These are phyloP conservation scores for Platygyra sinensis DNA, from an alignment of 64 coral and sea anemone species.

Conservation along the genomic window DNA sequence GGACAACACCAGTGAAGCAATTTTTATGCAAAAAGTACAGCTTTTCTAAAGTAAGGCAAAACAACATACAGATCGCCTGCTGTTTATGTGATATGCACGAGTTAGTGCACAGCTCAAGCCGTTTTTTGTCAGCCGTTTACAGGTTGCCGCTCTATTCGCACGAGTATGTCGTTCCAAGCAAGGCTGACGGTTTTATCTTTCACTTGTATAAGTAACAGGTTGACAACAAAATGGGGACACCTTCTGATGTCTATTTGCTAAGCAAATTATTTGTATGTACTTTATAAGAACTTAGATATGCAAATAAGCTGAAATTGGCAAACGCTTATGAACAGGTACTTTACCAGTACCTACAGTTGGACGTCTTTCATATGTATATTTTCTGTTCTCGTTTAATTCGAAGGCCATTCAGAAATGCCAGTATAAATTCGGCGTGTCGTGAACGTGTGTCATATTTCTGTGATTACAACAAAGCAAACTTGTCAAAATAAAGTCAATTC, in stretches of 20 bases:
- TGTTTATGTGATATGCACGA: not conserved
- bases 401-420: not conserved
- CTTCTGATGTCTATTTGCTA: no score
- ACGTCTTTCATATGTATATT: not conserved
- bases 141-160: not conserved
- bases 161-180: no score
- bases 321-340: not conserved
- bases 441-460: not conserved
- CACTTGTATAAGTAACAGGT: no score
- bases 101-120: not conserved
- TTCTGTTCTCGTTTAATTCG: not conserved
- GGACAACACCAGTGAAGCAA: no score
- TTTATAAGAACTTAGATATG: no score
- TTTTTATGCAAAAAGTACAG: no score
- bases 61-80: not conserved
- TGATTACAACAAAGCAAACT: not conserved
- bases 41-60: no score
- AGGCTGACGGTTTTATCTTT: no score
- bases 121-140: not conserved
- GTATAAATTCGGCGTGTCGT: not conserved
- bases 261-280: no score
- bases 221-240: no score
- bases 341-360: not conserved
- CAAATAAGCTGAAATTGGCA: not conserved
- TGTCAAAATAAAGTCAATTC: not conserved